These are phyloP conservation scores for Nothura maculosa DNA, from an alignment of 2,797 vertebrate species.

Conservation along the genomic window DNA sequence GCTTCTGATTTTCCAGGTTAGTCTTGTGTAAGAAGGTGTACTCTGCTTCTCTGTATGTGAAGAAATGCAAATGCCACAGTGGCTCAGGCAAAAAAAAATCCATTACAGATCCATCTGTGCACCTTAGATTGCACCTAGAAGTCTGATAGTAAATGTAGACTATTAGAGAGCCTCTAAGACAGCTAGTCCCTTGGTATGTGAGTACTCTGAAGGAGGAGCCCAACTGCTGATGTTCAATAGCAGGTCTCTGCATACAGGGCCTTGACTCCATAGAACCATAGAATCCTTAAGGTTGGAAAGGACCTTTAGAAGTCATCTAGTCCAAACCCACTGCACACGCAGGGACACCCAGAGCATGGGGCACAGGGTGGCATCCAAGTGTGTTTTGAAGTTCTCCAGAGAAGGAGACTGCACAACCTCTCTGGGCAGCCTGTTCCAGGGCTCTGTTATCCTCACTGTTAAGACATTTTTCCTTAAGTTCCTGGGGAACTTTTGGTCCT, in stretches of 20 bases:
- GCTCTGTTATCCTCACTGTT: too few relatives aligned
- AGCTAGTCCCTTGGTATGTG: neutral
- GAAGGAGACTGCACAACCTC: too few relatives aligned
- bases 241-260: neutral
- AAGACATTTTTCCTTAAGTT: too few relatives aligned
- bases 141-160: neutral
- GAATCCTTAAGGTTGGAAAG: too few relatives aligned
- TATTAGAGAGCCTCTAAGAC: neutral
- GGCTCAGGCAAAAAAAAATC: neutral
- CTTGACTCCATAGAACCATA: neutral
- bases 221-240: neutral
- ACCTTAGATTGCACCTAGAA: neutral
- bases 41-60: neutral
- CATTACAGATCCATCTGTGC: neutral
- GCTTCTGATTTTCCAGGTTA: neutral
- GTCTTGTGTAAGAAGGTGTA: fast-evolving
- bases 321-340: too few relatives aligned
- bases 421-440: too few relatives aligned
- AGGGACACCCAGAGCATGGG: too few relatives aligned
- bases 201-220: neutral
- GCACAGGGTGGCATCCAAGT: too few relatives aligned
- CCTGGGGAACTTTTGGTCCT: too few relatives aligned
- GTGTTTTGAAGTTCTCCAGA: too few relatives aligned
- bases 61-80: neutral
- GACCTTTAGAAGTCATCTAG: too few relatives aligned